A percentile compares a stretch with the other conserved stretches of the same genome.
These are phyloP conservation scores for Odontamblyopus rebecca DNA, from an alignment of 2,797 vertebrate genomes.

Conservation along the genomic window DNA sequence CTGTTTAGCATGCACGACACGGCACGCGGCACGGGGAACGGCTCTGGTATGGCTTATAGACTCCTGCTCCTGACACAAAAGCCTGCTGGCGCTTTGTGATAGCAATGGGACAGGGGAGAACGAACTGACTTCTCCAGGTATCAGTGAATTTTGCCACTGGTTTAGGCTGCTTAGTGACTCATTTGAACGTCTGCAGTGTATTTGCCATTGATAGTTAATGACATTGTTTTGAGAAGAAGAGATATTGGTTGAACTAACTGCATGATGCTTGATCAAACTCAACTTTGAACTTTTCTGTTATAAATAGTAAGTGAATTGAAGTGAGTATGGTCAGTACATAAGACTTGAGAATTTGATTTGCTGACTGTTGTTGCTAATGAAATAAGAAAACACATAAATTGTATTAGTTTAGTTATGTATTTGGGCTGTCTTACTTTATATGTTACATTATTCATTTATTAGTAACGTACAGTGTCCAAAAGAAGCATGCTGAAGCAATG, in stretches of 20 bases:
- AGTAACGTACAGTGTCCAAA: too few relatives aligned
- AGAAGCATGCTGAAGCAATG: too few relatives aligned
- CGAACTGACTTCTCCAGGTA: constrained; percentile 26
- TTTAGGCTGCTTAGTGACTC: background rate
- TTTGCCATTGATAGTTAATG: background rate
- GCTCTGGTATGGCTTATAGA: constrained; percentile 56
- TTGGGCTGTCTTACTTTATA: too few relatives aligned
- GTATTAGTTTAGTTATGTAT: too few relatives aligned
- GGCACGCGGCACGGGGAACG: constrained; percentile 41
- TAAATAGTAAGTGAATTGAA: background rate
- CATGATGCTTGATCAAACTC: background rate
- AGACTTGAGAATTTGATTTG: constrained; percentile 20
- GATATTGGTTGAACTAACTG: constrained; percentile 4
- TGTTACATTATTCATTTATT: too few relatives aligned
- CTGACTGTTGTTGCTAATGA: too few relatives aligned
- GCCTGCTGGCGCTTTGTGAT: constrained; percentile 53
- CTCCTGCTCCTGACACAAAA: constrained; percentile 53
- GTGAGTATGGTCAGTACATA: constrained; percentile 11
- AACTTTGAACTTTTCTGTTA: constrained; percentile 9
- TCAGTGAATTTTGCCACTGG: constrained; percentile 20
- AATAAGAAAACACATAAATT: background rate
- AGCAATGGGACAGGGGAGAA: constrained; percentile 45
- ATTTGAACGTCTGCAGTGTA: background rate
- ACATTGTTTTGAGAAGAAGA: background rate
- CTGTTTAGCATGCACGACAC: constrained; percentile 64